A percentile compares a stretch with the other conserved stretches of the same genome.
Conservation (phyloP, 2,888 invertebrate species). For the Caenorhabditis panamensis region DNA sequence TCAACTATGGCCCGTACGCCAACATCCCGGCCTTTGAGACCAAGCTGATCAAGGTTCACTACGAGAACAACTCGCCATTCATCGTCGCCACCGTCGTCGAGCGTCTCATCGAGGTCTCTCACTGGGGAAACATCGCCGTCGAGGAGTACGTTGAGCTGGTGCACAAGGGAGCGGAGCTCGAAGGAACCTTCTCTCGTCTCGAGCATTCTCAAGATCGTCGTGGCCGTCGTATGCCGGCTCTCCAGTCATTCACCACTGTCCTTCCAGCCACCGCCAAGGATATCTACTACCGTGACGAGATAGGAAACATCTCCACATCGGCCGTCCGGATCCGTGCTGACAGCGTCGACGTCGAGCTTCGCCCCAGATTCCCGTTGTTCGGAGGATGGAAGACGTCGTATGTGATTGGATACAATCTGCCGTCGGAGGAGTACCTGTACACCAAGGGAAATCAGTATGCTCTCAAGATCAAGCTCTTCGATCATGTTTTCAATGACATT, state of each 20-base stretch:
- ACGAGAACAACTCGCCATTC: conserved; percentile 96
- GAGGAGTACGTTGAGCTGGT: conserved; percentile 94
- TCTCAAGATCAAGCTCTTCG: conserved; percentile 93
- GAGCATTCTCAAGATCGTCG: conserved; percentile 95
- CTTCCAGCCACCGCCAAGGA: conserved; percentile 91
- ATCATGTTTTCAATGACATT: conserved; percentile 98
- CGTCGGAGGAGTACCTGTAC: conserved; percentile 95
- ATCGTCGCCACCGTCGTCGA: conserved; percentile 91
- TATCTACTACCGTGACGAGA: conserved; percentile 97
- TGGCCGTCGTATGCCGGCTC: conserved; percentile 89
- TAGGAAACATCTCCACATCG: conserved; percentile 98
- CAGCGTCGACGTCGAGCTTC: conserved; percentile 94
- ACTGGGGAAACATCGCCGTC: conserved; percentile 96
- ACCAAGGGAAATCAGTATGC: conserved; percentile 85
- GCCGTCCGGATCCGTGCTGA: conserved; percentile 91
- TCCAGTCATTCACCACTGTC: conserved; percentile 90
- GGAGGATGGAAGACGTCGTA: conserved; percentile 99
- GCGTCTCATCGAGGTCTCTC: conserved; percentile 94
- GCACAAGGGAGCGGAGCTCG: conserved; percentile 93
- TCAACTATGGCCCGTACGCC: conserved; percentile 92
- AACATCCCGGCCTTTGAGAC: conserved; percentile 85
- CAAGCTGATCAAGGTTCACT: conserved; percentile 89
- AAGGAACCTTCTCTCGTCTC: conserved; percentile 90
- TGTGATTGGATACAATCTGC: conserved; percentile 95
- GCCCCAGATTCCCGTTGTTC: conserved; percentile 96